Conservation (phyloP, 1,140 invertebrate genomes). For the Saccostrea cuccullata region DNA sequence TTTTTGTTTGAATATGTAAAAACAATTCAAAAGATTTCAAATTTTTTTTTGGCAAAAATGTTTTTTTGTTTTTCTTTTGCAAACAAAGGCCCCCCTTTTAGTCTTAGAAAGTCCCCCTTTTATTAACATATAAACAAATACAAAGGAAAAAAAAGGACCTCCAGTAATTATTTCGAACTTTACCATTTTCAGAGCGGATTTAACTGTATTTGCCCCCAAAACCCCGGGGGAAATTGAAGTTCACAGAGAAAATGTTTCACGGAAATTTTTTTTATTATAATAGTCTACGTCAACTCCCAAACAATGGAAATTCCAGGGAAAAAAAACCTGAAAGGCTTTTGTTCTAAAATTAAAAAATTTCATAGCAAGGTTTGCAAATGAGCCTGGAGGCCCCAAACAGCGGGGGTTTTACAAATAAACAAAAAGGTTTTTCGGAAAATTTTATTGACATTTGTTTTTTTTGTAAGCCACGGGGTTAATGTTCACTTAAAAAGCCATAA, state of each 20-base stretch:
- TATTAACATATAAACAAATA: background rate
- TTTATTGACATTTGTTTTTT: background rate
- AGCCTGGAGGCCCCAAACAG: background rate
- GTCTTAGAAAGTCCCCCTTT: no score
- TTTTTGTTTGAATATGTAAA: no score
- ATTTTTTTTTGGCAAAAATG: no score
- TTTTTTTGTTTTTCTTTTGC: no score
- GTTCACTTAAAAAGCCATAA: background rate
- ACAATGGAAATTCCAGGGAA: background rate
- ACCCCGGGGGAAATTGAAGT: background rate
- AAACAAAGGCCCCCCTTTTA: no score
- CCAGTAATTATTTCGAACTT: background rate
- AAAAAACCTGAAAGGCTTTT: background rate
- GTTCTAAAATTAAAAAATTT: background rate
- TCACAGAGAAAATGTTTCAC: conserved; percentile 7
- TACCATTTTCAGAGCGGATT: background rate
- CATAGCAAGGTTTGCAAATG: background rate
- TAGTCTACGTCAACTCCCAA: background rate
- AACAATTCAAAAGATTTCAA: no score
- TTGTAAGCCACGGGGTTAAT: background rate
- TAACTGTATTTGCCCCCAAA: conserved; percentile 5
- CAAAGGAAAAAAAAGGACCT: background rate
- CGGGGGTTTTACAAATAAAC: background rate
- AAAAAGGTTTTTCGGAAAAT: background rate
- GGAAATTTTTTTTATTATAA: conserved; percentile 12